Evolutionary conservation across 2,797 vertebrate genomes (phyloP), one percentile per base, ranked within the genome.

Genomic region (Loriculus beryllinus): DNA sequence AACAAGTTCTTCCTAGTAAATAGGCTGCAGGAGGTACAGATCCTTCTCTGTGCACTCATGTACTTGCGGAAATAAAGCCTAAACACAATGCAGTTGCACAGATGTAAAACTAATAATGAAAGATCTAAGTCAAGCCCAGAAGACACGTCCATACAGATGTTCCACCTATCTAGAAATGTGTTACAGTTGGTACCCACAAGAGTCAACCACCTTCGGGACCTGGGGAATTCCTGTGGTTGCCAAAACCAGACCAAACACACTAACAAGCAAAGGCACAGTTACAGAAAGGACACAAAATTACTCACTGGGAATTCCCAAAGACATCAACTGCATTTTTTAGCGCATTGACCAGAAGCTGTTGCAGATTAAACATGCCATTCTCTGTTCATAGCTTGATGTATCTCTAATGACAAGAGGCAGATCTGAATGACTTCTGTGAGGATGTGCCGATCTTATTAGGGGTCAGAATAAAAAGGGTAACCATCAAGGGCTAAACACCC

Each of bases 131-230:
- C 39, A 77, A 45, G 47, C 51, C 88, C 42, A 33, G 64, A 71
- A 52, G 39, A 29, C 28, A 10, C 2, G 4, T 45, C 28, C 63
- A 75, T 48, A 51, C 31, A 28, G 63, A 69, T 1, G 2, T 69
- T 69, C 25, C 26, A 17, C 26, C 51, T 29, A 54, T 33, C 23
- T 22, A 54, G 37, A 51, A 82, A 71, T 3, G 16, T 35, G 15
- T 21, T 35, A 29, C 33, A 13, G 31, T 14, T 47, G n/a, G 74
- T 39, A 81, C 13, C 19, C 16, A 15, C 49, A 57, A 39, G 7
- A 47, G 23, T 18, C 43, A 68, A 28, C 9, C 57, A 31, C 1
- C 0, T 45, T 18, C 1, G 1, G 23, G 33, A 45, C 28, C 68
- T 17, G 49, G 81, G 72, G 59, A 88, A 72, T 70, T 86, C 72